A percentile compares a stretch with the other conserved stretches of the same genome.
Evolutionary conservation across 2,888 invertebrate species (phyloP).

Genomic region (Xestobium rufovillosum): DNA sequence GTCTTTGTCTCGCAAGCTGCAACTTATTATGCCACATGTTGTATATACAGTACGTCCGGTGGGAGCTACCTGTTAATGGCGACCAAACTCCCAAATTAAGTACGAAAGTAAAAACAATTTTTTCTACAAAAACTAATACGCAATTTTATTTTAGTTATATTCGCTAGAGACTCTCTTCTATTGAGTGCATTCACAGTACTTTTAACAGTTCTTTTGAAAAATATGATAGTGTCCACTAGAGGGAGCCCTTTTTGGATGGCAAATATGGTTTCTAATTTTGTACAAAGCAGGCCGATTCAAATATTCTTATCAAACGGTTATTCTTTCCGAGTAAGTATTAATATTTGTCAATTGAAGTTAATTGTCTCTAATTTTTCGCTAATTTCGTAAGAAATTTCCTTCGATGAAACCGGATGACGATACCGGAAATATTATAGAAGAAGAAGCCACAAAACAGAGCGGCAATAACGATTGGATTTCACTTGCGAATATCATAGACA

Average conservation of each 20-base stretch:
- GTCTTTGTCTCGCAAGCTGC: conserved; percentile 50
- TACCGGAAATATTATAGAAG: conserved; percentile 25
- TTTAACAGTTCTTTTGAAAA: conserved; percentile 32
- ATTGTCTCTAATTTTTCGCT: too few species aligned
- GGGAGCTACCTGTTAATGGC: conserved; percentile 54
- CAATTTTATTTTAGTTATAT: conserved; percentile 27
- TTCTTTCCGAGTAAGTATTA: conserved; percentile 27
- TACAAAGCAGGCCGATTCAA: conserved; percentile 29
- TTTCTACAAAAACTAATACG: conserved; percentile 6
- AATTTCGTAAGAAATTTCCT: too few species aligned
- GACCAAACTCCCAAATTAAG: conserved; percentile 51
- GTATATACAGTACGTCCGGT: conserved; percentile 52
- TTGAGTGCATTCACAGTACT: conserved; percentile 32
- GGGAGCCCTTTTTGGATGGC: conserved; percentile 34
- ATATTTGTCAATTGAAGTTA: too few species aligned
- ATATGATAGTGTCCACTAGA: conserved; percentile 25
- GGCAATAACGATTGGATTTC: conserved; percentile 34
- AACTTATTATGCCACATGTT: conserved; percentile 56
- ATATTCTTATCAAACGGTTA: conserved; percentile 27
- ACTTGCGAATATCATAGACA: conserved; percentile 37
- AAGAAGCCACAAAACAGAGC: conserved; percentile 21
- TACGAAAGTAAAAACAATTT: conserved; percentile 30
- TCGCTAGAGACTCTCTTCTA: conserved; percentile 34
- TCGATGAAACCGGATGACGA: too few species aligned
- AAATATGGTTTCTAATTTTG: conserved; percentile 24